Base-by-base conservation (phyloP, 2,888 invertebrate species). In the Aradus depressus region DNA sequence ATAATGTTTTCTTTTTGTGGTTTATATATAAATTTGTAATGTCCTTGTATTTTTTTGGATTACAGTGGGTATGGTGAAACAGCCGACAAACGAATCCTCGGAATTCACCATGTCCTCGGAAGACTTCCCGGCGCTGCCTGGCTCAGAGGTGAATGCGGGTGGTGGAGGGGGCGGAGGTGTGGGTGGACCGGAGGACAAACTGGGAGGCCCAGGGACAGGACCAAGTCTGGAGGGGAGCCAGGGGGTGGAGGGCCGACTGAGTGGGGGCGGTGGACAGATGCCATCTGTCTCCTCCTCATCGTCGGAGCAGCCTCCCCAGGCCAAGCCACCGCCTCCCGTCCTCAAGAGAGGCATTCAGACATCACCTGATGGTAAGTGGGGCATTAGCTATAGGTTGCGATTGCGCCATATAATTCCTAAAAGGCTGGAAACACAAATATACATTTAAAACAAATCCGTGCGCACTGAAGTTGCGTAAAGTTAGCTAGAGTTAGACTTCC, bases 51-150 rank as follows among this genome's bases (percentile, higher is more conserved):
- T 58, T 52, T 55, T 23, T 51, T 44, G 6, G 22, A 32, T 65
- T 69, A 44, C 70, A 85, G 85, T 90, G 71, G 90, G 90, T 67
- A 90, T 91, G 89, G 90, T 91, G 62, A 92, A 92, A 73, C 89
- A 90, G 72, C 91, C 91, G 58, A 86, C 88, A 65, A 80, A 86
- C 44, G 91, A 91, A 71, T 80, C 90, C 66, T 88, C 84, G 60
- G 91, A 92, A 73, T 92, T 92, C 73, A 88, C 91, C 65, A 98
- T 98, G 84, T 95, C 95, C 64, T 91, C 87, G 63, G 97, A 98
- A 74, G 98, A 98, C 74, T 98, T 98, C 72, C 98, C 98, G 63
- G 98, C 98, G 68, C 75, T 98, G 67, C 98, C 97, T 60, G 97
- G 97, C 64, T 89, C 89, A 60, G 80, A 79, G 61, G 79, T 80